Percentiles rank a stretch among this genome's conserved stretches.
Conservation (phyloP, 1,140 invertebrate species). For the Dolichoris vasculosae region DNA sequence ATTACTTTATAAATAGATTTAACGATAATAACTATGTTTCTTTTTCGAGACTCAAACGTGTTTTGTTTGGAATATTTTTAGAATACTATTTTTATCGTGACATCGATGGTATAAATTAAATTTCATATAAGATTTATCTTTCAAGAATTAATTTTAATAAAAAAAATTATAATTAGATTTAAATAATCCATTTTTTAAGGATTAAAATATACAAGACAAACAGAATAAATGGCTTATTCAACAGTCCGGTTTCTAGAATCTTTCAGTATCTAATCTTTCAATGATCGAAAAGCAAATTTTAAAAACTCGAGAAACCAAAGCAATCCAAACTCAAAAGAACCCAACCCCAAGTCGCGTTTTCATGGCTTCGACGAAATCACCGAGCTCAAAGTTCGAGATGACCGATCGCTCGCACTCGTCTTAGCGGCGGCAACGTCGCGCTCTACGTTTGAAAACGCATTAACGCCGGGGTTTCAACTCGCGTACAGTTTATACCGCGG, state of each 20-base stretch:
- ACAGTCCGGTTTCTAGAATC: too few species aligned
- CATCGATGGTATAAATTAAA: not conserved
- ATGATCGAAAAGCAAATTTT: too few species aligned
- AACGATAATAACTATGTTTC: not conserved
- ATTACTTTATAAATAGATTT: not conserved
- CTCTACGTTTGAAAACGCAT: conserved; percentile 67
- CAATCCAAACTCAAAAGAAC: too few species aligned
- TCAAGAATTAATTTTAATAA: not conserved
- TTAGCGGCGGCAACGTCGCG: not conserved
- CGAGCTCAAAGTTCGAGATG: not conserved
- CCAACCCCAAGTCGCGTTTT: too few species aligned
- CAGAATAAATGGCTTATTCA: too few species aligned
- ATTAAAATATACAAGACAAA: too few species aligned
- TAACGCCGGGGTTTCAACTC: conserved; percentile 62
- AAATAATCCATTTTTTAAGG: too few species aligned
- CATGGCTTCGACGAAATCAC: not conserved
- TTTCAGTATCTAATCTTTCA: too few species aligned
- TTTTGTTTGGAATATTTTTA: not conserved
- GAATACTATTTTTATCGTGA: not conserved
- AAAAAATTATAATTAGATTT: too few species aligned
- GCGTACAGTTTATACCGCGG: not conserved
- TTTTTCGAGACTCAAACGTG: not conserved
- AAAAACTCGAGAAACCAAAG: not conserved
- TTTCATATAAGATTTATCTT: not conserved
- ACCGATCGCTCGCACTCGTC: not conserved